Evolutionary conservation across 2,888 invertebrate species (phyloP).

Genomic region (Caenorhabditis macrosperma): DNA sequence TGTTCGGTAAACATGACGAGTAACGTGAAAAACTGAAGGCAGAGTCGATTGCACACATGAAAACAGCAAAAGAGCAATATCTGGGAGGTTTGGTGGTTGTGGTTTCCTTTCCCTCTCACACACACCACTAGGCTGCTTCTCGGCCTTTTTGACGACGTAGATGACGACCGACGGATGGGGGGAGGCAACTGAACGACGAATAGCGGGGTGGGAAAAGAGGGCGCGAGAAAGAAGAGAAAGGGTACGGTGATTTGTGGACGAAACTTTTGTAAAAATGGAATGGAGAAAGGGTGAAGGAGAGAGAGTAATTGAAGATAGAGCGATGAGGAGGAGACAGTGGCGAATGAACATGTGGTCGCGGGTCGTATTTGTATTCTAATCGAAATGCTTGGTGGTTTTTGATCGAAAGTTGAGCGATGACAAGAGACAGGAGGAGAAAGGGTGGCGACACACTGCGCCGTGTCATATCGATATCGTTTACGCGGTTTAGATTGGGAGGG

Average conservation of each 20-base stretch:
- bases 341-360: slow-evolving; percentile 40
- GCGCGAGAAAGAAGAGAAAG: neutral
- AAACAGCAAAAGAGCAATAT: slow-evolving; percentile 40
- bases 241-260: no score
- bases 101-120: neutral
- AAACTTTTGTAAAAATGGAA: neutral
- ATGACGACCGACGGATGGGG: slow-evolving; percentile 10
- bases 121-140: no score
- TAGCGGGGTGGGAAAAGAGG: neutral
- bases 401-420: slow-evolving; percentile 38
- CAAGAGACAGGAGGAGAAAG: neutral
- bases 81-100: slow-evolving; percentile 10
- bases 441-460: slow-evolving; percentile 1
- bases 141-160: slow-evolving; percentile 23
- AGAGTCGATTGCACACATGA: neutral
- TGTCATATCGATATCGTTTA: neutral
- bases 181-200: slow-evolving; percentile 15
- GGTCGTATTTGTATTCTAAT: slow-evolving; percentile 56
- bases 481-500: slow-evolving; percentile 1
- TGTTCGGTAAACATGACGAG: neutral
- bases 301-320: neutral
- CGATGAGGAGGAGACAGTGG: neutral
- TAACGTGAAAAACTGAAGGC: neutral
- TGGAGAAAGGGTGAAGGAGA: slow-evolving; percentile 9
- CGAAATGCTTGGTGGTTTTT: slow-evolving; percentile 53